Evolutionary conservation across 1,140 invertebrate genomes (phyloP).

Genomic region (Harpegnathos saltator): DNA sequence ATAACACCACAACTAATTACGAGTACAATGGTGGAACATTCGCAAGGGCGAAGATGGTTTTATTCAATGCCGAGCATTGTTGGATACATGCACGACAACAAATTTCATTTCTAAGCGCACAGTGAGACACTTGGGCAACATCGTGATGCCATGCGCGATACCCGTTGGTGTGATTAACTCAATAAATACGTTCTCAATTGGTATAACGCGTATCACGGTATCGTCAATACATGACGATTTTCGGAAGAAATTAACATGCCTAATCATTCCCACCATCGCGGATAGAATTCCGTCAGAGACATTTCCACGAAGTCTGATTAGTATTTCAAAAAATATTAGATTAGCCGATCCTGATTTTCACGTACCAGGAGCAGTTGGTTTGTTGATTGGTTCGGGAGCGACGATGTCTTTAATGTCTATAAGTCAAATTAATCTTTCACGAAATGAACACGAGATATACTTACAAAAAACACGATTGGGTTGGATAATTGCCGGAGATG

Average conservation of each 20-base stretch:
- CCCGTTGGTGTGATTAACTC: not conserved
- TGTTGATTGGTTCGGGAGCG: conserved; percentile 12
- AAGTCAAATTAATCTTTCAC: conserved; percentile 8
- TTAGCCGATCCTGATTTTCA: conserved; percentile 34
- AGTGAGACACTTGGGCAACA: not conserved
- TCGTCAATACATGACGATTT: not conserved
- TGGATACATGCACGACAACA: conserved; percentile 53
- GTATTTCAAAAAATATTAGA: not conserved
- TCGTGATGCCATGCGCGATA: not conserved
- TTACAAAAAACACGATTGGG: conserved; percentile 32
- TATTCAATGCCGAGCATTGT: not conserved
- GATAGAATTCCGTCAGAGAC: not conserved
- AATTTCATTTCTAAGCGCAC: conserved; percentile 55
- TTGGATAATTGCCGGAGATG: not conserved
- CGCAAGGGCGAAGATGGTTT: not conserved
- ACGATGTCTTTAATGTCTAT: conserved; percentile 6
- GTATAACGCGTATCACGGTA: not conserved
- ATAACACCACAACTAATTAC: no score
- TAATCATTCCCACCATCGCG: not conserved
- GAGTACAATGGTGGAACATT: not conserved
- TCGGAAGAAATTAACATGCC: not conserved
- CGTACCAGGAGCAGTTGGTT: not conserved
- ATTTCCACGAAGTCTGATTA: not conserved
- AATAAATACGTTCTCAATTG: not conserved
- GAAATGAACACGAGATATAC: not conserved